Evolutionary conservation across 2,113 vertebrate species (phyloP).

Genomic region (Acanthisitta chloris): DNA sequence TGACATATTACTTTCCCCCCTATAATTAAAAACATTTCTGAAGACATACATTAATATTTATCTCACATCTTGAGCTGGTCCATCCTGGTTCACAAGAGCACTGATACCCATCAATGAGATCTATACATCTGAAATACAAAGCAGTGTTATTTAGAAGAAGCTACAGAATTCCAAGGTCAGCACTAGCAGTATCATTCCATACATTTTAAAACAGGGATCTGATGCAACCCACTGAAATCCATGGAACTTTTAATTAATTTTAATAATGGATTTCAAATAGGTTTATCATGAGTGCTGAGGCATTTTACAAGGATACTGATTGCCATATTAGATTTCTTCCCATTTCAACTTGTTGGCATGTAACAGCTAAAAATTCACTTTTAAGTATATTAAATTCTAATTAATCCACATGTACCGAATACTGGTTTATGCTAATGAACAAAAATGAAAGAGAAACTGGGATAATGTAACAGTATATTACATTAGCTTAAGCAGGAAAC

Average conservation of each 20-base stretch:
- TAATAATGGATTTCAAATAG: background rate
- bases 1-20: background rate
- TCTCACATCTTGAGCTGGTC: constrained; percentile 78
- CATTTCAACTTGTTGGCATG: background rate
- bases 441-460: constrained; percentile 66
- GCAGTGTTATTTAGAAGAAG: background rate
- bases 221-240: background rate
- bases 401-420: constrained; percentile 66
- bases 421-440: constrained; percentile 70
- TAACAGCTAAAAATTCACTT: constrained; percentile 19
- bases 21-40: background rate
- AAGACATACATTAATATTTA: constrained; percentile 80
- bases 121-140: constrained; percentile 76
- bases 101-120: constrained; percentile 69
- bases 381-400: constrained; percentile 65
- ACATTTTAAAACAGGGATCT: background rate
- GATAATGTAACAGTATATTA: constrained; percentile 66
- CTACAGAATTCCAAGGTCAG: background rate
- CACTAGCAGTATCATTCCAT: background rate
- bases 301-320: background rate
- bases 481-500: constrained; percentile 67
- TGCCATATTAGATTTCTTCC: background rate
- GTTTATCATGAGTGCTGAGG: background rate
- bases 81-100: constrained; percentile 79
- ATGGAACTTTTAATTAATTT: background rate